Base-by-base conservation (phyloP, 2,797 vertebrate species). In the Oreochromis grahami region DNA sequence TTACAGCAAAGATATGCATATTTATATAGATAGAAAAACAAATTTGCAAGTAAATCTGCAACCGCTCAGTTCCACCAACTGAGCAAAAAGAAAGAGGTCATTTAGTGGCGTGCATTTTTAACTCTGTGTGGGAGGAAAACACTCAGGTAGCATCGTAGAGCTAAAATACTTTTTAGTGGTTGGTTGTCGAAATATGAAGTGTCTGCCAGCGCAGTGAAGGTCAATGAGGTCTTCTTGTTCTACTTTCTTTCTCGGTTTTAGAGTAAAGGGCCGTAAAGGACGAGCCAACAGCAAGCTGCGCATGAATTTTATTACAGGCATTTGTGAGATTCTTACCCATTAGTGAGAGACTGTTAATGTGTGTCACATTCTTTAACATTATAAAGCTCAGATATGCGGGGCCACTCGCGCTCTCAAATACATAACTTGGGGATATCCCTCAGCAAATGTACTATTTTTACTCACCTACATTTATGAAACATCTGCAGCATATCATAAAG, bases 1-100 rank as follows among this genome's bases (percentile, higher is more conserved):
- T 89, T 86, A 82, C 85, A 74, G 80, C 55, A 45, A 45, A 65
- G 70, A 81, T 76, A 85, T 88, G 84, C 83, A 93, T 92, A 90
- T 91, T 84, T 84, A 93, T 89, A 83, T 32, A 48, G 85, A 81
- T n/a, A 15, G 68, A 81, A 88, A 87, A 74, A 74, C 70, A 74
- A 29, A 74, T 91, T 81, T 91, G 85, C 85, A 83, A 88, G 86
- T 84, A 38, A 36, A 60, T 87, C 50, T 53, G 84, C 6, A 21
- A 63, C 51, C 36, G 72, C 84, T 86, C 74, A 41, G 21, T 58
- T 86, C 76, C 78, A 77, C 76, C 65, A 77, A 84, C 77, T 34
- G 78, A 86, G 81, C 77, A 7, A 80, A 52, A 78, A 87, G 78
- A 79, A 84, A 76, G 78, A 89, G 87, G 80, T 84, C 82, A 68